Evolutionary conservation across 2,888 invertebrate genomes (phyloP).

Genomic region (Elegia similella): DNA sequence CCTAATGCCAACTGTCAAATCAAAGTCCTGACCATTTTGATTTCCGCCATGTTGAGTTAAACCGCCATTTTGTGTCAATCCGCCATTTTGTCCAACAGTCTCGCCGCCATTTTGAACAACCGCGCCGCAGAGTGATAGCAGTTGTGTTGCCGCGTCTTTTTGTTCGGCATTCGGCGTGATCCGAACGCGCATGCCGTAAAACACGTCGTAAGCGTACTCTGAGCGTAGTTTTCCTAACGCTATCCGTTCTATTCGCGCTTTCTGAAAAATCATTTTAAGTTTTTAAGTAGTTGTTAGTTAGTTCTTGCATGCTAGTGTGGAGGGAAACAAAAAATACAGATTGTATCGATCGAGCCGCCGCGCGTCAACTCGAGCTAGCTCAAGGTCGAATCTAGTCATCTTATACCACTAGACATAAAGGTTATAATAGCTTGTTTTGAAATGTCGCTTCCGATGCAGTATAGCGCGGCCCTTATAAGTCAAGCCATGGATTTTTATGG

Average conservation of each 20-base stretch:
- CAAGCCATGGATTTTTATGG: too few species aligned
- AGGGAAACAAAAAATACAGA: too few species aligned
- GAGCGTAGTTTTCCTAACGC: constrained; percentile 47
- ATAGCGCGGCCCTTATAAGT: too few species aligned
- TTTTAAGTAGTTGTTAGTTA: too few species aligned
- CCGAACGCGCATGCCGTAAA: constrained; percentile 53
- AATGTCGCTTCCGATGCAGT: too few species aligned
- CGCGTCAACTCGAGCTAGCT: too few species aligned
- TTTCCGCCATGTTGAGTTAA: constrained; percentile 10
- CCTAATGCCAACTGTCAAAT: constrained; percentile 47
- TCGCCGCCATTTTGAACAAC: constrained; percentile 21
- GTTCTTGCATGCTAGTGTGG: too few species aligned
- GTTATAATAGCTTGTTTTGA: too few species aligned
- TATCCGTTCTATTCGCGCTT: constrained; percentile 61
- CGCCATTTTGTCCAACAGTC: constrained; percentile 6
- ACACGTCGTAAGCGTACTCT: constrained; percentile 66
- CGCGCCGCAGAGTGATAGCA: constrained; percentile 62
- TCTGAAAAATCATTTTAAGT: constrained; percentile 43
- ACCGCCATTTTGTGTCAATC: constrained; percentile 28
- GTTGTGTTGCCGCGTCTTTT: constrained; percentile 44
- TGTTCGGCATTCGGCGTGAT: constrained; percentile 45
- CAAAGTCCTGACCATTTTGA: constrained; percentile 34
- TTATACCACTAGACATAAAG: too few species aligned
- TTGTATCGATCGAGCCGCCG: too few species aligned
- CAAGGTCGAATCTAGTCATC: too few species aligned